Evolutionary conservation across 2,113 vertebrate species (phyloP), one percentile per base, ranked within the genome.

Genomic region (Peromyscus polionotus): DNA sequence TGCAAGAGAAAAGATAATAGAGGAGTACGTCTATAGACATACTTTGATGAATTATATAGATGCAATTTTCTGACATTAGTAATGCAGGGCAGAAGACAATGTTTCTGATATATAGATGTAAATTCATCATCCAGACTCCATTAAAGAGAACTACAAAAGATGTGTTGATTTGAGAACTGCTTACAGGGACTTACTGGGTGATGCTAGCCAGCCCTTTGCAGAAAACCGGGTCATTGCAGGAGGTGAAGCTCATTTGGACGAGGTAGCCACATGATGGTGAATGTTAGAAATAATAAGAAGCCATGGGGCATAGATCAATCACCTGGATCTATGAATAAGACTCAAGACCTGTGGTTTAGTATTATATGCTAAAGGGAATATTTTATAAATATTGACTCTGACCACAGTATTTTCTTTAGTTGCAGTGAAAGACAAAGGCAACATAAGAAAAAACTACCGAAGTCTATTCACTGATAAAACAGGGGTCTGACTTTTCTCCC

Each of bases 11-110:
- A 96, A 99, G 98, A 98, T 98, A 98, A 98, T 98, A 98, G 98
- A 98, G 97, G 97, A 95, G 81, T 94, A 97, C 98, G 95, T 98
- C 98, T 98, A 98, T 98, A 98, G 98, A 97, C 98, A 98, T 98
- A 98, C 98, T 98, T 99, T 98, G 99, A 99, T 98, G 98, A 99
- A 99, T 99, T 99, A 98, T 98, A 98, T 95, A 98, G 98, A 97
- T 95, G 98, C 98, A 98, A 99, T 99, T 99, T 99, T 99, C 98
- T 98, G 98, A 98, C 99, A 98, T 99, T 98, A 98, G 98, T 96
- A 97, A 98, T 98, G 98, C 98, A 98, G 98, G 98, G 98, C 97
- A 98, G 98, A 99, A 98, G 98, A 98, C 98, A 98, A 97, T 97
- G 98, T 98, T 98, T 98, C 98, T 98, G 98, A 99, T 98, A 99